Base-by-base conservation (phyloP, 2,888 invertebrate genomes). In the Acronicta alni region DNA sequence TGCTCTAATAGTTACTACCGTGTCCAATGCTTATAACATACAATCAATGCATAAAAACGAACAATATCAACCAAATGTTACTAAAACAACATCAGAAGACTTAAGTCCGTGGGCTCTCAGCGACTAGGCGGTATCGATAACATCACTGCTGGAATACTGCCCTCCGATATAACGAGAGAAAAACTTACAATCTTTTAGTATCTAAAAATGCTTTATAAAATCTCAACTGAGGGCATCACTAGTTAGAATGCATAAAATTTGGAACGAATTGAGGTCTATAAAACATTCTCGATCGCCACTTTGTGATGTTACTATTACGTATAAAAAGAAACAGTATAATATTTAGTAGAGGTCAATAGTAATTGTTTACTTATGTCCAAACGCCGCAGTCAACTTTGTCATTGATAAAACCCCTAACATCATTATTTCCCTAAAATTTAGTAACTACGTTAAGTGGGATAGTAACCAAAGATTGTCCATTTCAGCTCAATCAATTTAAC, bases 361-460 rank as follows among this genome's bases (percentile, higher is more conserved):
- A 83, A 87, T 87, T 85, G 83, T 82, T 77, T 80, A 78, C 81
- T 75, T 67, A 83, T 77, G 75, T 78, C 82, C 81, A 85, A 87
- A 90, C 86, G 88, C 89, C 91, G 91, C 90, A 91, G 91, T 93
- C 92, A 91, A 93, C 92, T 92, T 91, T 92, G 92, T 92, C 93
- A 94, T 93, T 93, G 94, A 93, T 93, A 93, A 93, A 93, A 93
- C 93, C 92, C 93, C 91, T 90, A 89, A 90, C 91, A 92, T 92
- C 89, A 91, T 89, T 73, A 90, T 89, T 90, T 91, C 89, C 91
- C 91, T 91, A 90, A 81, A 89, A 91, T 93, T 92, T 92, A 86
- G 91, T 90, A 90, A 90, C 91, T 93, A 93, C 89, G 77, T 89
- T 81, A 84, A 86, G 86, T 87, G 87, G 92, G 92, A 93, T 91